A percentile compares a stretch with the other conserved stretches of the same genome.
These are phyloP conservation scores for Odobenus rosmarus DNA, from an alignment of 2,113 vertebrate species.

Conservation along the genomic window DNA sequence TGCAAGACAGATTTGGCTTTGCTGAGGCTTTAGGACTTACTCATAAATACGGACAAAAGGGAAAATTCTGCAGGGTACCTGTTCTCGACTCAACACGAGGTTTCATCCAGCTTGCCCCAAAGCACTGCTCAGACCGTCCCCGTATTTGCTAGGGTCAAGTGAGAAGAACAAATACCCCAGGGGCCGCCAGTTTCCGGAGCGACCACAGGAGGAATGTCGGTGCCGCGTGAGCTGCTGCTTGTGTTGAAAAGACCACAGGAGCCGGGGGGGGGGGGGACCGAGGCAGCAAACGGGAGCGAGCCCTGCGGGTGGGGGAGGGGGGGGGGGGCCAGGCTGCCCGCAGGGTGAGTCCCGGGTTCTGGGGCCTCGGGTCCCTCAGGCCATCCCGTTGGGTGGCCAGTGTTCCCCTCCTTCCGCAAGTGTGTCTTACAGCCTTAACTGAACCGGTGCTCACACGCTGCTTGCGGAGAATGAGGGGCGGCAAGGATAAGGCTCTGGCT, in stretches of 20 bases:
- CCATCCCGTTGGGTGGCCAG: background rate
- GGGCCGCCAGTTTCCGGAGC: background rate
- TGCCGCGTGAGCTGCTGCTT: rapidly evolving
- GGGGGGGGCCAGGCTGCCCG: background rate
- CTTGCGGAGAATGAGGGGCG: background rate
- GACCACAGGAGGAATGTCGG: rapidly evolving
- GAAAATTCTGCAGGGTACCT: background rate
- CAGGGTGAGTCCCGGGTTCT: background rate
- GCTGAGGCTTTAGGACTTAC: background rate
- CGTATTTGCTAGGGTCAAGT: rapidly evolving
- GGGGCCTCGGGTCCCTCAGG: background rate
- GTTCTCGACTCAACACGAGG: background rate
- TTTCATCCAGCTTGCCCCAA: background rate
- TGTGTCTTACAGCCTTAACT: background rate
- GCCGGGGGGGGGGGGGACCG: background rate
- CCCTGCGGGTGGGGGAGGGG: too few relatives aligned
- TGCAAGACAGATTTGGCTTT: background rate
- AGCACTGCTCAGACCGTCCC: too few relatives aligned
- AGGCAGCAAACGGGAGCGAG: too few relatives aligned
- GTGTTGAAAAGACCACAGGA: too few relatives aligned
- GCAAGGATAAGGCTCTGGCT: background rate
- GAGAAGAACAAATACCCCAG: background rate
- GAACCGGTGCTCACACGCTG: rapidly evolving
- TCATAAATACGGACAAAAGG: rapidly evolving
- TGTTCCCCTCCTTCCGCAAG: background rate